Percentiles rank a stretch among this genome's conserved stretches.
Evolutionary conservation across 92 coral and sea anemone genomes (phyloP).

Genomic region (Phenganax marumi): DNA sequence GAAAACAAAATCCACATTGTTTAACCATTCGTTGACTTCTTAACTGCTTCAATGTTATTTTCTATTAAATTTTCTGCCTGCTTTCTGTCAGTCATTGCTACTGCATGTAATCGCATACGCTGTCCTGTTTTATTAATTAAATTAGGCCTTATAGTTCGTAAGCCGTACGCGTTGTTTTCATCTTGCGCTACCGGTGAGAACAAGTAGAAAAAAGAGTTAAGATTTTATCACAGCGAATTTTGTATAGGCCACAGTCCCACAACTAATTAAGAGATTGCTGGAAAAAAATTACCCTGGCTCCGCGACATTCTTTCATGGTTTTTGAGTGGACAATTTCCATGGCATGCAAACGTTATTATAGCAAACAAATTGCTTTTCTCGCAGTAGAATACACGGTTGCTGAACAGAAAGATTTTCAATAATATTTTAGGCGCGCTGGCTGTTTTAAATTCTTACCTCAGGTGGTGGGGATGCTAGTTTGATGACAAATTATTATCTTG

Average conservation of each 20-base stretch:
- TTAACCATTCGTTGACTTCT: not conserved
- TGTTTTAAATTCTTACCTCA: too few species aligned
- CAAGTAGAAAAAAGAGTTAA: not conserved
- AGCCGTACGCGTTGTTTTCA: not conserved
- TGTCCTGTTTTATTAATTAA: not conserved
- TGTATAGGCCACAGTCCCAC: not conserved
- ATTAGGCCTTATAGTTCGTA: not conserved
- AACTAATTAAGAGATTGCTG: not conserved
- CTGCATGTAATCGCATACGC: constrained; percentile 2
- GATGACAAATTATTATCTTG: too few species aligned
- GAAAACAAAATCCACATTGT: constrained; percentile 6
- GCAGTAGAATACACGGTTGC: too few species aligned
- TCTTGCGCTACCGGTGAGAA: not conserved
- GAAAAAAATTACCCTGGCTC: too few species aligned
- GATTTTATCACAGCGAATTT: not conserved
- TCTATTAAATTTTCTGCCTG: not conserved
- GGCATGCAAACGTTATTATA: too few species aligned
- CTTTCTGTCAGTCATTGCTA: not conserved
- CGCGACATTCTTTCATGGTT: too few species aligned
- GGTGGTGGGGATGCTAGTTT: too few species aligned
- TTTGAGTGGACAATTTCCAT: too few species aligned
- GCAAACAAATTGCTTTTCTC: too few species aligned
- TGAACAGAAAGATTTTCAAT: too few species aligned
- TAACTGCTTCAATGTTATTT: not conserved
- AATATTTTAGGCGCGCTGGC: too few species aligned